These are phyloP conservation scores for Mastigias papua DNA, from an alignment of 30 jellyfish, hydroid and myxozoan genomes.

Conservation along the genomic window DNA sequence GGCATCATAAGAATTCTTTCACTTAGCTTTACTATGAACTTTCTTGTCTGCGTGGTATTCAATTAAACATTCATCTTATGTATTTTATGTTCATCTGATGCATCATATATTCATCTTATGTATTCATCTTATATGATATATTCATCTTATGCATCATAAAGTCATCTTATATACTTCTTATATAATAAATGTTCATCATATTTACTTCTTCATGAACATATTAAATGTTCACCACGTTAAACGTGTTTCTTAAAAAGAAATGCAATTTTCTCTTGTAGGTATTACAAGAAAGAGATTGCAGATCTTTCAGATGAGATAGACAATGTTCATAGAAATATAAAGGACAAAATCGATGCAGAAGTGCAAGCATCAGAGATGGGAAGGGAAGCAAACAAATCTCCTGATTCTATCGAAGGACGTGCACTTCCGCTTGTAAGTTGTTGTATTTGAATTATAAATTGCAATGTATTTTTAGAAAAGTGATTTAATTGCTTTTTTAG, in stretches of 20 bases:
- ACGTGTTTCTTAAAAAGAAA: too few relatives aligned
- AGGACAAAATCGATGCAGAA: slow-evolving; percentile 67
- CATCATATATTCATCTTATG: neutral
- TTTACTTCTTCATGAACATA: too few relatives aligned
- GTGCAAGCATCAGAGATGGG: slow-evolving; percentile 72
- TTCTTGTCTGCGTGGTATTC: too few relatives aligned
- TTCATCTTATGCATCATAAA: too few relatives aligned
- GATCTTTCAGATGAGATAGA: slow-evolving; percentile 69
- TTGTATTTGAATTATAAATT: neutral
- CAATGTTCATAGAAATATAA: slow-evolving; percentile 42
- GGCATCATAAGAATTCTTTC: too few relatives aligned
- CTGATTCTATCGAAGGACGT: slow-evolving; percentile 18
- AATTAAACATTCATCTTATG: neutral
- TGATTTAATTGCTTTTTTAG: too few relatives aligned
- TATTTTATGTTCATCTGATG: neutral
- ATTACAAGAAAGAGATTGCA: slow-evolving; percentile 53
- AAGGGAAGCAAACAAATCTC: slow-evolving; percentile 44
- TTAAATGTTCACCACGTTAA: too few relatives aligned
- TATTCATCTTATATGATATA: too few relatives aligned
- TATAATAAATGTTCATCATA: too few relatives aligned
- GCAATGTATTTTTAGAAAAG: too few relatives aligned
- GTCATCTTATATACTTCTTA: too few relatives aligned
- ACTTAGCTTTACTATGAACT: too few relatives aligned
- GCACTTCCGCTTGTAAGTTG: slow-evolving; percentile 32
- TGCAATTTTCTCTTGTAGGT: slow-evolving; percentile 28